Base-by-base conservation (phyloP, 1,140 invertebrate genomes). In the Sarcophaga bullata region DNA sequence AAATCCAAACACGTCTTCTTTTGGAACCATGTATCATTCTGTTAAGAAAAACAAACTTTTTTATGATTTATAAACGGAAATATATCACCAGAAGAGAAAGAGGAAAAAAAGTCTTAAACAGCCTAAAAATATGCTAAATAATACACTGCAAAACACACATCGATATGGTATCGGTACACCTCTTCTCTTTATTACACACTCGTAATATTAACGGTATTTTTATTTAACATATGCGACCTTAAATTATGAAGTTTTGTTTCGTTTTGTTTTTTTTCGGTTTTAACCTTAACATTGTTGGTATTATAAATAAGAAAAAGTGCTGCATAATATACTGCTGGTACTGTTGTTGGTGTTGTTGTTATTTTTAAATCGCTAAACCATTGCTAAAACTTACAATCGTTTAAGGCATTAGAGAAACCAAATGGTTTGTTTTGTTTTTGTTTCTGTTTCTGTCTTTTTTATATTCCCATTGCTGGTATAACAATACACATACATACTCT, bases 71-170 rank as follows among this genome's bases (percentile, higher is more conserved):
- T 15, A 13, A 58, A 58, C 4, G 13, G 15, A 58, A 58, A 58
- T 15, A 13, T 58, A 58, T 58, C 54, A n/a, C 15, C n/a, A n/a
- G 15, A 58, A 58, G n/a, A n/a, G n/a, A n/a, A 58, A 11, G 15
- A 58, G n/a, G 7, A 58, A 58, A 13, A 58, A 58, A 6, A n/a
- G 13, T 58, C 54, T 58, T 15, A 58, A 58, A 13, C 7, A n/a
- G 54, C 11, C 54, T 58, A 58, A 58, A 58, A 58, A n/a, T 58
- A 58, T 58, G 54, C 54, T 58, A 58, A 58, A 58, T 58, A 58
- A 58, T 58, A 58, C 54, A 58, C 4, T 37, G n/a, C n/a, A 13
- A 13, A 15, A 58, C 52, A 58, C 11, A 13, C 13, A 58, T 13
- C 7, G 7, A 58, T 58, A n/a, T 8, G n/a, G 13, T n/a, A 58